Conservation (phyloP, 2,888 invertebrate species). For the Drosophila merina region DNA sequence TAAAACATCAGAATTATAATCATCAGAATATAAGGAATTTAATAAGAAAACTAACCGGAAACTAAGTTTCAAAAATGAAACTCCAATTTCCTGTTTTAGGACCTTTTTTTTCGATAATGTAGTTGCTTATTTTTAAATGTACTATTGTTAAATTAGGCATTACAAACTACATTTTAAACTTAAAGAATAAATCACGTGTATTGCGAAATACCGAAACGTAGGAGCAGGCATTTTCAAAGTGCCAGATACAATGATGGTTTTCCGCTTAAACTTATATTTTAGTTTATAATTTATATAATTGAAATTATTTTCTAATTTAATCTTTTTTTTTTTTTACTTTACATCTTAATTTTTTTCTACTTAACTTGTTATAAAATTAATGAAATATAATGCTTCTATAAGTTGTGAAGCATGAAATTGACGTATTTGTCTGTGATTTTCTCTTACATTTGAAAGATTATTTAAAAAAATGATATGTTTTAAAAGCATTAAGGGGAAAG, state of each 20-base stretch:
- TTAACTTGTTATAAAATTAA: not conserved
- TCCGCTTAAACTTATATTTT: not conserved
- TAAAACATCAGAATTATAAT: conserved; percentile 6
- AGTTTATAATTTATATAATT: not conserved
- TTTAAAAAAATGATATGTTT: too few species aligned
- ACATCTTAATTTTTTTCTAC: not conserved
- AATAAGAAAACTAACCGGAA: not conserved
- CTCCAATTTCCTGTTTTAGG: conserved; percentile 6
- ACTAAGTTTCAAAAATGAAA: not conserved
- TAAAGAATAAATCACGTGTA: conserved; percentile 50
- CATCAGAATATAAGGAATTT: not conserved
- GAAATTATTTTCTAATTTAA: not conserved
- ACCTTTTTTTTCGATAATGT: conserved; percentile 4
- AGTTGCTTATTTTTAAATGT: conserved; percentile 25
- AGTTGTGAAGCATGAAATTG: not conserved
- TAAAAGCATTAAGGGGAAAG: too few species aligned
- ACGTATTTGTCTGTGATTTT: not conserved
- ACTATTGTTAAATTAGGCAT: conserved; percentile 37
- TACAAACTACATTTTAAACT: conserved; percentile 15
- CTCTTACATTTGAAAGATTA: not conserved
- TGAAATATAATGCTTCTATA: not conserved
- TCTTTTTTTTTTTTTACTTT: not conserved
- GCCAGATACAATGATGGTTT: not conserved
- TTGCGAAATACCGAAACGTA: conserved; percentile 14
- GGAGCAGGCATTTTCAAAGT: conserved; percentile 3